Conservation (phyloP, 2,888 invertebrate species). For the Papilio elwesi region DNA sequence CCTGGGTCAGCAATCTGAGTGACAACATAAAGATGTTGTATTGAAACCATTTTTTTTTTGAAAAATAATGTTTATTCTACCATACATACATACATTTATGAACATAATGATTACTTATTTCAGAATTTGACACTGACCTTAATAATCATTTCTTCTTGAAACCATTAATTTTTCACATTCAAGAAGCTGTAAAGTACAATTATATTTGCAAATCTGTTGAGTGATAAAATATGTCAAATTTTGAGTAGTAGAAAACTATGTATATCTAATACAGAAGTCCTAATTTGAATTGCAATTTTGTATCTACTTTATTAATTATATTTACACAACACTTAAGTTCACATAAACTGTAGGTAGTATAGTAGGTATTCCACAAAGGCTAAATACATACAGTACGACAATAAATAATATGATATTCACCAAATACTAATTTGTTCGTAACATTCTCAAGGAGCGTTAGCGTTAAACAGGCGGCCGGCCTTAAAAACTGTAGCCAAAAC, state of each 20-base stretch:
- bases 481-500: no score
- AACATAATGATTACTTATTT: conserved; percentile 11
- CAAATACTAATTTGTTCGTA: no score
- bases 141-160: not conserved
- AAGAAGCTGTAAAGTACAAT: not conserved
- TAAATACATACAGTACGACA: not conserved
- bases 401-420: not conserved
- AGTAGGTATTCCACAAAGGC: not conserved
- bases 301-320: not conserved
- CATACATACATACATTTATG: not conserved
- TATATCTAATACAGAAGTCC: not conserved
- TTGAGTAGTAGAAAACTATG: not conserved
- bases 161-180: not conserved
- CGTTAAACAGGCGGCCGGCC: no score
- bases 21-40: not conserved
- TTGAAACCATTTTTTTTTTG: conserved; percentile 3
- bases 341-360: not conserved
- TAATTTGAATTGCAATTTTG: conserved; percentile 5
- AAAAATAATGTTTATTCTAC: conserved; percentile 29
- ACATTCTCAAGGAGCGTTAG: no score
- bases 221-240: not conserved
- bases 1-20: no score
- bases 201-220: not conserved
- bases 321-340: not conserved
- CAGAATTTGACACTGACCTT: not conserved